Evolutionary conservation across 2,797 vertebrate species (phyloP), one percentile per base, ranked within the genome.

Genomic region (Cossypha dichroa): DNA sequence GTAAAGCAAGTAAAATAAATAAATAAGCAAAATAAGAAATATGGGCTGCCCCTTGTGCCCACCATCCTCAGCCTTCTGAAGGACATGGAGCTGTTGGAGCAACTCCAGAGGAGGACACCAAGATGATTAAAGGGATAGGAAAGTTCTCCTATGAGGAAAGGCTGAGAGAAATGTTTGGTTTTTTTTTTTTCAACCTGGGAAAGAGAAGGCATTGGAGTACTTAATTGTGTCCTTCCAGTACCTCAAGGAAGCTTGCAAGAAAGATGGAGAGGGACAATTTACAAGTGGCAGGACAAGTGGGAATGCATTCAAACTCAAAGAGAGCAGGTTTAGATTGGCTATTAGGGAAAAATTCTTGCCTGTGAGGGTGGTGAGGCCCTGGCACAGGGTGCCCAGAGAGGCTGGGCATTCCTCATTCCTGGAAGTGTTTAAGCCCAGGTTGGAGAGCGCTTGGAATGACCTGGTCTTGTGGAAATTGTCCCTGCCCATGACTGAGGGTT

Each of bases 391-490:
- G 0, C 4, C 17, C 36, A 38, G 36, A 33, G 43, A 63, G 45
- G 7, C 11, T 76, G 48, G 29, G 49, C 16, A 0, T 63, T 11
- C 23, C 10, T 2, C 28, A 56, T 34, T 8, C 19, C 41, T 82
- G n/a, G 11, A 29, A 33, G 6, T 49, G 23, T 56, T 10, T 5
- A 76, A 45, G 1, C 2, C n/a, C 8, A 31, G 29, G 4, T 0
- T 31, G 15, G 25, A 63, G 2, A 7, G 16, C 10, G 3, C 4
- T 56, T 43, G 7, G 38, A 77, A 9, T 29, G 34, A 31, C 21
- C 12, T 70, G 51, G 10, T 0, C 0, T 4, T 3, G 29, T 58
- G 51, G 10, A 64, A 45, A 2, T 2, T 51, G 21, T 64, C 38
- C 29, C 10, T 69, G 6, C 10, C 10, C 16, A 3, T 31, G 10